Base-by-base conservation (phyloP, 2,888 invertebrate species). In the Deilephila porcellus region DNA sequence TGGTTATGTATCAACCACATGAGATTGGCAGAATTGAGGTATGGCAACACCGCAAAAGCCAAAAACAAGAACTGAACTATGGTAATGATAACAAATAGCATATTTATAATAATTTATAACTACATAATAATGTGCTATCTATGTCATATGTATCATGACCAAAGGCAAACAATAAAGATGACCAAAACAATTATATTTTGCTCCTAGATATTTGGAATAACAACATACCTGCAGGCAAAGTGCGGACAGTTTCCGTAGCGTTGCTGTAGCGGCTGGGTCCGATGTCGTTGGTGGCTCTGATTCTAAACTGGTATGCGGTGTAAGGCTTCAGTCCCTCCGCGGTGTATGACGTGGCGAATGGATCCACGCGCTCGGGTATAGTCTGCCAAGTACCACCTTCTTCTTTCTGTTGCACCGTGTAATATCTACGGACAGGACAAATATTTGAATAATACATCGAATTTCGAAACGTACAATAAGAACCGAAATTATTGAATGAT, bases 261-360 rank as follows among this genome's bases (percentile, higher is more conserved):
- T 96, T 96, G 87, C 99, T 99, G 95, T 98, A 99, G 1, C 97
- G 96, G 83, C 99, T 99, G 0, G 98, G 98, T 0, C 99, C 99
- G 74, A 99, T 97, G 88, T 99, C 99, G 87, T 99, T 99, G 17
- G 98, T 98, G 0, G 99, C 99, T 88, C 98, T 97, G 80, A 99
- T 98, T 71, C 99, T 96, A 91, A 99, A 99, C 85, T 97, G 97
- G 89, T 99, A 99, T 0, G 96, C 96, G 0, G 98, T 98, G 87
- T 97, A 98, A 0, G 99, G 99, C 82, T 97, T 97, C 64, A 99
- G 94, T 70, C 96, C 96, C 11, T 96, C 96, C 0, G 98, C 98
- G 0, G 98, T 98, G 86, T 98, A 98, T 0, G 98, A 98, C 0
- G 97, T 98, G 11, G 97, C 95, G 79, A 97, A 96, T 0, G 98